phyloP scores from a whole-genome alignment of 35 echinoderm and acorn worm genomes.

The Apostichopus californicus region DNA sequence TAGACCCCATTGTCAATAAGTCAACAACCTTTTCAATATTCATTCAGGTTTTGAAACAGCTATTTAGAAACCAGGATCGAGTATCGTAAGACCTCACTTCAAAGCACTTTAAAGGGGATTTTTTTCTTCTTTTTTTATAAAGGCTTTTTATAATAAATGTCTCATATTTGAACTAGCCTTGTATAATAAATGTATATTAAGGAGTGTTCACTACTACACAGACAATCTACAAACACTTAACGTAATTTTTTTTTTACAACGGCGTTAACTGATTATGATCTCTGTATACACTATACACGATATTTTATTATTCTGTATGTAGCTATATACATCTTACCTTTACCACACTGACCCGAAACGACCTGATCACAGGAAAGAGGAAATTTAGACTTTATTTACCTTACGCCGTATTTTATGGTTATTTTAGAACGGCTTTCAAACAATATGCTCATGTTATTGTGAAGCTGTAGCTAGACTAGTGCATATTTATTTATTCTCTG shows the following conservation, averaged over 20 bases:
- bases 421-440: not conserved
- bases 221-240: not conserved
- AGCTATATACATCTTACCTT: not conserved
- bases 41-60: not conserved
- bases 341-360: constrained; percentile 1
- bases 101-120: too few species aligned
- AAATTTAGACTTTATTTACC: constrained; percentile 30
- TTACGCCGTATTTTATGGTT: constrained; percentile 16
- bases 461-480: too few species aligned
- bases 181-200: too few species aligned
- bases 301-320: constrained; percentile 4
- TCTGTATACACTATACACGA: not conserved
- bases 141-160: too few species aligned
- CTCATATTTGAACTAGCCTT: too few species aligned
- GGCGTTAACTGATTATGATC: not conserved
- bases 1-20: not conserved
- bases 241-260: not conserved
- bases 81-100: too few species aligned
- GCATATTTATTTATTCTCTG: too few species aligned
- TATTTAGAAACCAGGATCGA: not conserved
- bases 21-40: not conserved
- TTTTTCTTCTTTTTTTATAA: too few species aligned
- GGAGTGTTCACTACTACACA: too few species aligned
- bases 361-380: constrained; percentile 20
- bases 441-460: not conserved